A percentile compares a stretch with the other conserved stretches of the same genome.
Evolutionary conservation across 2,797 vertebrate genomes (phyloP).

Genomic region (Notolabrus celidotus): DNA sequence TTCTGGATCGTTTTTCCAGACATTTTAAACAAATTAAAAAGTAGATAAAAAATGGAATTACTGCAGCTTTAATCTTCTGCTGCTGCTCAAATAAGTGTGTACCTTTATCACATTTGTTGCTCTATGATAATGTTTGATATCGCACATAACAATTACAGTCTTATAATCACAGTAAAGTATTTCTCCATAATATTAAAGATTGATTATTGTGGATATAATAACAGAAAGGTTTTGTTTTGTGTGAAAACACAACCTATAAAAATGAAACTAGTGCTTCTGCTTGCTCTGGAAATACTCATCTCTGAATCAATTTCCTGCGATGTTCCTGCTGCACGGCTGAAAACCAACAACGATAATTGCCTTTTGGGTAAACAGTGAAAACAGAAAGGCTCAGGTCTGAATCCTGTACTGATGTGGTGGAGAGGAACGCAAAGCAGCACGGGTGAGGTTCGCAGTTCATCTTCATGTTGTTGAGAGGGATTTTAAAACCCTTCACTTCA

Average conservation of each 20-base stretch:
- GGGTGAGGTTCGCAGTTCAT: neutral
- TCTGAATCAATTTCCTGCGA: slow-evolving; percentile 7
- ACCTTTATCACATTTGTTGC: neutral
- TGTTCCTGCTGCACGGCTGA: slow-evolving; percentile 5
- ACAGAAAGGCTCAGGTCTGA: neutral
- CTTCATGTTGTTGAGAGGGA: neutral
- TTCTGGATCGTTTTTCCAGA: neutral
- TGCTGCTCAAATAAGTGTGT: too few species aligned
- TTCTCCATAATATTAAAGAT: slow-evolving; percentile 6
- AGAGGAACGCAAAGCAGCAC: neutral
- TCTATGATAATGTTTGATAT: slow-evolving; percentile 4
- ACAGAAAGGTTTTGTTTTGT: neutral
- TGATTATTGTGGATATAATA: slow-evolving; percentile 7
- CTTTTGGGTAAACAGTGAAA: slow-evolving; percentile 1
- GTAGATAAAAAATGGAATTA: too few species aligned
- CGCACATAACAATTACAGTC: neutral
- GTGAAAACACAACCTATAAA: neutral
- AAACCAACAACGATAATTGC: neutral
- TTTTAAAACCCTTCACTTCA: too few species aligned
- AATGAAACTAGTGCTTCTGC: neutral
- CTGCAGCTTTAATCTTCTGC: too few species aligned
- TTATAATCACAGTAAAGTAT: too few species aligned
- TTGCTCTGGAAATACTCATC: neutral
- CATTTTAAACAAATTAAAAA: neutral
- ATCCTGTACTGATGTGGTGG: neutral